Evolutionary conservation across 1,140 invertebrate species (phyloP), one percentile per base, ranked within the genome.

Genomic region (Zaprionus capensis): DNA sequence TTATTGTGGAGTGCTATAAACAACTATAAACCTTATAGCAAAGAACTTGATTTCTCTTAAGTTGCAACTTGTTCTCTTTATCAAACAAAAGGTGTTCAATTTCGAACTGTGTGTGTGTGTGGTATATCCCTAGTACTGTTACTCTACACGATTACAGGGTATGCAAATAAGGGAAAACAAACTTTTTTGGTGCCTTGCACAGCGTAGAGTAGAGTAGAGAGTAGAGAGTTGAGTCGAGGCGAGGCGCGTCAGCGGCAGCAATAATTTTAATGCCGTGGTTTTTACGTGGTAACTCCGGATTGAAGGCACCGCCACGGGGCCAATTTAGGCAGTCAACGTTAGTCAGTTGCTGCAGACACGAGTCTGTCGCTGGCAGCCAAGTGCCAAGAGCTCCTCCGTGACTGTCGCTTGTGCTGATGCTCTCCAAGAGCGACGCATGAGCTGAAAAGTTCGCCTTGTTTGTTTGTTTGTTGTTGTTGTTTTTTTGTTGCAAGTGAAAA

Each of bases 251-350:
- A 44, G 38, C 41, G 80, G 49, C 51, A 55, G 59, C 73, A 81
- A 82, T 81, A 82, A 82, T 82, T 82, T 82, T 82, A 82, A 69
- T 75, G 61, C 80, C 80, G 80, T 79, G 80, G 80, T 82, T 82
- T 73, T 53, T 59, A 38, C 26, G 55, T 55, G 55, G 61, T 51
- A 64, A 64, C 44, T 51, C 17, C 44, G 44, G 62, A 58, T 31
- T 28, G 38, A 51, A 61, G 71, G n/a, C 55, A 56, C 41, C 49
- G 70, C 58, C 46, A 55, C 44, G 57, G 22, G 44, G 57, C 26
- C 61, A 62, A 62, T 64, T 64, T 61, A 62, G 44, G 53, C 64
- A 73, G 71, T 59, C 57, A 28, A 53, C 56, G 69, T 64, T 55
- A 71, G 71, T 67, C 71, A 67, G 71, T 67, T 58, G 71, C 56